Percentiles rank a stretch among this genome's conserved stretches.
These are phyloP conservation scores for Danio aesculapii DNA, from an alignment of 2,797 vertebrate genomes.

Conservation along the genomic window DNA sequence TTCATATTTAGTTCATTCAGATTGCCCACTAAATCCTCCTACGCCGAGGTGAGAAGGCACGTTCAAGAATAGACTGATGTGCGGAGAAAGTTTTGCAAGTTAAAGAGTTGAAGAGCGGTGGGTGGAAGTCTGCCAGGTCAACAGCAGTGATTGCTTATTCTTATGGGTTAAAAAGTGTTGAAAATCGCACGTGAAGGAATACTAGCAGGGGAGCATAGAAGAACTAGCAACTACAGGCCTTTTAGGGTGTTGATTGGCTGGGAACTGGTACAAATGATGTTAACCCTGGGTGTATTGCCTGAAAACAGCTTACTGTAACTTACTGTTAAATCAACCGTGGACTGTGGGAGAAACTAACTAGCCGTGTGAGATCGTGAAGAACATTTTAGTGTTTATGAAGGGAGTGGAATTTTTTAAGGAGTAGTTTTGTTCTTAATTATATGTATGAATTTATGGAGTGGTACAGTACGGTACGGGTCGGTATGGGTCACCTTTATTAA, in stretches of 20 bases:
- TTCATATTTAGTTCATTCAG: constrained; percentile 47
- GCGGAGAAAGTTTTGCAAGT: constrained; percentile 36
- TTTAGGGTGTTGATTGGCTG: not conserved
- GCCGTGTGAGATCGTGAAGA: too few relatives aligned
- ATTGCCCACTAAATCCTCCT: constrained; percentile 52
- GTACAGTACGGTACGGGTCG: too few relatives aligned
- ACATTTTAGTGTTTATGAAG: too few relatives aligned
- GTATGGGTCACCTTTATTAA: too few relatives aligned
- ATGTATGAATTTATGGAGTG: too few relatives aligned
- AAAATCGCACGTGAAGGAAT: constrained; percentile 15
- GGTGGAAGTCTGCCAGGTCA: constrained; percentile 29
- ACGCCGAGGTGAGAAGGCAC: constrained; percentile 45
- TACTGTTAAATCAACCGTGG: too few relatives aligned
- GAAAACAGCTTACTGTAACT: too few relatives aligned
- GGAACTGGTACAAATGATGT: not conserved
- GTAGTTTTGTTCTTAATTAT: too few relatives aligned
- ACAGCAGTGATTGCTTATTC: constrained; percentile 28
- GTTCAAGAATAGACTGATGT: constrained; percentile 49
- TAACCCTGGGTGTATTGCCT: not conserved
- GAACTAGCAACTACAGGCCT: not conserved
- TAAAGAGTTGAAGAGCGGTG: constrained; percentile 46
- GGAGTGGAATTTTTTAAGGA: too few relatives aligned
- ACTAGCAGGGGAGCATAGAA: not conserved
- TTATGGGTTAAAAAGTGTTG: constrained; percentile 1
- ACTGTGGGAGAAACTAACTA: too few relatives aligned